phyloP scores from a whole-genome alignment of 2,888 invertebrate species.

The Syritta pipiens region DNA sequence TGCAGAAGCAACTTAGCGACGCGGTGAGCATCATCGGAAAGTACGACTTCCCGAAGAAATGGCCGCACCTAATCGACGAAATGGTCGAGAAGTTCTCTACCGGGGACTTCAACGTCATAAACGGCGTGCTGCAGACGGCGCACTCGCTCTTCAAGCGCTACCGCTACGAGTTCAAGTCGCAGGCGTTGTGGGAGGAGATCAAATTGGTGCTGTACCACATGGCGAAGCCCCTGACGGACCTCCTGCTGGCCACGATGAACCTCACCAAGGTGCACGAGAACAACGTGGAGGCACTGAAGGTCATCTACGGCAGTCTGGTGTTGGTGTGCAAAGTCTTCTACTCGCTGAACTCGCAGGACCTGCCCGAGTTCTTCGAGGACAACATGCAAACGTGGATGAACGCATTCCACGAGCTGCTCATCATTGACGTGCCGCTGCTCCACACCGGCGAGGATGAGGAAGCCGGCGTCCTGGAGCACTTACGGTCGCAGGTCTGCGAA shows the following conservation, averaged over 20 bases:
- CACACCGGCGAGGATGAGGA: conserved; percentile 91
- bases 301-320: conserved; percentile 93
- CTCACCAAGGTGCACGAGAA: conserved; percentile 87
- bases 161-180: conserved; percentile 96
- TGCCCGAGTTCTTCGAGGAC: conserved; percentile 99
- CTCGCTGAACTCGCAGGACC: conserved; percentile 97
- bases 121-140: conserved; percentile 95
- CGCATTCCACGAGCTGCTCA: conserved; percentile 90
- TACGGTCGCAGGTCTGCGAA: conserved; percentile 97
- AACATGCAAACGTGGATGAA: conserved; percentile 98
- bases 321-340: conserved; percentile 97
- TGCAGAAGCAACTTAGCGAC: conserved; percentile 97
- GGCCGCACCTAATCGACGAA: conserved; percentile 95
- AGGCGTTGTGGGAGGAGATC: conserved; percentile 97
- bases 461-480: conserved; percentile 92
- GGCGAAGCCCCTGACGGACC: conserved; percentile 94
- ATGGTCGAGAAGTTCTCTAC: conserved; percentile 95
- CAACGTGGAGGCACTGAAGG: conserved; percentile 89
- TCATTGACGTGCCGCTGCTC: conserved; percentile 87
- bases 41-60: conserved; percentile 97
- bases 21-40: conserved; percentile 98
- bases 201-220: conserved; percentile 96
- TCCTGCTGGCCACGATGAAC: conserved; percentile 93
- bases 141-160: conserved; percentile 98
- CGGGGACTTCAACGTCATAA: conserved; percentile 96